phyloP scores from a whole-genome alignment of 53 echinoderm and acorn worm species.

The Apostichopus leukothele region DNA sequence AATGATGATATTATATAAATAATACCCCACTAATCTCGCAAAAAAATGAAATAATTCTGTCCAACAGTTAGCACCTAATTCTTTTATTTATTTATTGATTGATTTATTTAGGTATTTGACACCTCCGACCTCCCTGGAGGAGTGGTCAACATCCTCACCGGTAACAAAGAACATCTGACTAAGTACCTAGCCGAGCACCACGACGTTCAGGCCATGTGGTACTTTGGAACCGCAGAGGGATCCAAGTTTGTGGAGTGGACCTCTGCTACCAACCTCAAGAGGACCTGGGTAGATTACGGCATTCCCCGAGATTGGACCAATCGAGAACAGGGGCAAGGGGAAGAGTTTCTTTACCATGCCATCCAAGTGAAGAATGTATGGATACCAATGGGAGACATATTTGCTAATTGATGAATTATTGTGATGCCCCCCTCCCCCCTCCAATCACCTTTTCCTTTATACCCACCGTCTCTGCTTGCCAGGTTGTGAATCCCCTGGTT shows the following conservation, averaged over 20 bases:
- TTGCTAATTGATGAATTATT: conserved; percentile 70
- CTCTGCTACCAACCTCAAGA: conserved; percentile 88
- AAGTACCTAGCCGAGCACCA: conserved; percentile 95
- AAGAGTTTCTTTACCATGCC: conserved; percentile 93
- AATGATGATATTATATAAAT: no score
- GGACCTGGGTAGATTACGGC: conserved; percentile 98
- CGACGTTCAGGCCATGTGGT: conserved; percentile 96
- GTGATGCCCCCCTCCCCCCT: not conserved
- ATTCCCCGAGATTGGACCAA: conserved; percentile 78
- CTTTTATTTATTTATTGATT: no score
- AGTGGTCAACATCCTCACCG: conserved; percentile 96
- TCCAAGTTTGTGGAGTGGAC: conserved; percentile 96
- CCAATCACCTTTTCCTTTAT: no score
- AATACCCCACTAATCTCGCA: no score
- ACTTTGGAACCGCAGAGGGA: conserved; percentile 86
- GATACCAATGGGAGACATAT: conserved; percentile 99
- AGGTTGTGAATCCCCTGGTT: no score
- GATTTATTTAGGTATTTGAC: conserved; percentile 80
- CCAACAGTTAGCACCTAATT: no score
- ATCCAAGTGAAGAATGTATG: conserved; percentile 95
- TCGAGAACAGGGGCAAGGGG: conserved; percentile 83
- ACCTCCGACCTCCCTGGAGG: conserved; percentile 97
- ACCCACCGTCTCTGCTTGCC: no score
- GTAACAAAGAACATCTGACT: conserved; percentile 78
- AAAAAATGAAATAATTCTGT: no score